Evolutionary conservation across 35 echinoderm and acorn worm species (phyloP).

Genomic region (Apostichopus californicus): DNA sequence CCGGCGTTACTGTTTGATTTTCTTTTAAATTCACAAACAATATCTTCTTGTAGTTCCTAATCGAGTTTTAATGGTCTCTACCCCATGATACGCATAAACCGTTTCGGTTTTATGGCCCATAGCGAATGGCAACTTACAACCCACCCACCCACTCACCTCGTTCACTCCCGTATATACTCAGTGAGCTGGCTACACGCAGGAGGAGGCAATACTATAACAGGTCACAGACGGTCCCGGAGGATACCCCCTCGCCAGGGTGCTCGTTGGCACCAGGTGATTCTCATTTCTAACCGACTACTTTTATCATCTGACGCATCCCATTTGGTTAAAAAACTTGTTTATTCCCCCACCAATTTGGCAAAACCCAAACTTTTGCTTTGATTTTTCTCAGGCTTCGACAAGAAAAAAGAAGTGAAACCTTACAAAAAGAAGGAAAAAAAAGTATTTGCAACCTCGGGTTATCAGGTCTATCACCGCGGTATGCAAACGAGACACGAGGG

Average conservation of each 20-base stretch:
- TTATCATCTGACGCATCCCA: conserved; percentile 45
- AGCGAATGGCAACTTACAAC: background rate
- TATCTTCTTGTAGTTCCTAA: background rate
- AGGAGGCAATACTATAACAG: too few relatives aligned
- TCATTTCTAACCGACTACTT: conserved; percentile 10
- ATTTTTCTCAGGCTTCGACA: background rate
- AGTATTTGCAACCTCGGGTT: background rate
- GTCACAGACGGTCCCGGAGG: conserved; percentile 32
- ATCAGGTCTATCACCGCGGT: conserved; percentile 31
- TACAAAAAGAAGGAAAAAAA: background rate
- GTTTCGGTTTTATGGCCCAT: conserved; percentile 12
- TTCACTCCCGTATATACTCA: too few relatives aligned
- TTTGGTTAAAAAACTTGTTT: conserved; percentile 35
- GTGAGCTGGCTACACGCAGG: too few relatives aligned
- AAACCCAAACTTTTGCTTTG: background rate
- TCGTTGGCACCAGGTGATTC: conserved; percentile 30
- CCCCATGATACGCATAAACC: conserved; percentile 7
- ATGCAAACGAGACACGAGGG: conserved; percentile 39
- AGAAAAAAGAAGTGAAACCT: background rate
- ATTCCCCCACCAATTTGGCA: background rate
- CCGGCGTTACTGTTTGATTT: background rate
- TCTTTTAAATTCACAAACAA: background rate
- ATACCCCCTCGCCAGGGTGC: background rate
- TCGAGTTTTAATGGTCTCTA: conserved; percentile 1
- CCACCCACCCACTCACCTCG: too few relatives aligned